Conservation (phyloP, 2,113 vertebrate species). For the Genyomyrus donnyi region DNA sequence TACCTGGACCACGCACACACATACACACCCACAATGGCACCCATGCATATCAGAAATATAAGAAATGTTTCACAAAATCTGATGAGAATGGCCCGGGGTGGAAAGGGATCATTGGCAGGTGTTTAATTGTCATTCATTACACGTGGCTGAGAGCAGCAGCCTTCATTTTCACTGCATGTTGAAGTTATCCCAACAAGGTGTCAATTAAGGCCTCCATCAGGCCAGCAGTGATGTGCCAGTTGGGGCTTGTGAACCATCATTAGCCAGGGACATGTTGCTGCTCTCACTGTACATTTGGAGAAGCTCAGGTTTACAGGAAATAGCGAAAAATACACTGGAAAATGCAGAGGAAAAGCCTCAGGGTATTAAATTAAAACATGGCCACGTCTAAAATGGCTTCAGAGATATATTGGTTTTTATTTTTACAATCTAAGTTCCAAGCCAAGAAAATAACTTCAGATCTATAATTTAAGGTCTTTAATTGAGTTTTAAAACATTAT, state of each 20-base stretch:
- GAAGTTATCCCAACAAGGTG: background rate
- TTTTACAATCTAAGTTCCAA: background rate
- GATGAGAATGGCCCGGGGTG: background rate
- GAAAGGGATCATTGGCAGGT: background rate
- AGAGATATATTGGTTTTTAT: background rate
- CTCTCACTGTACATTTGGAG: background rate
- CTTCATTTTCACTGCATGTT: background rate
- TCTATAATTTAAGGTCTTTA: constrained; percentile 1
- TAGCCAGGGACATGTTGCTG: background rate
- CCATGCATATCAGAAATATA: background rate
- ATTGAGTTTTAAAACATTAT: background rate
- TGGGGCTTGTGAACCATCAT: background rate
- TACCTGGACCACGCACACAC: background rate
- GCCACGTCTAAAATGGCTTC: background rate
- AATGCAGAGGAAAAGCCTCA: background rate
- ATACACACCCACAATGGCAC: background rate
- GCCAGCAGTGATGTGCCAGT: background rate
- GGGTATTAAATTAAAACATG: background rate
- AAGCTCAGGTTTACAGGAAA: background rate
- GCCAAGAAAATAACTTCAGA: background rate
- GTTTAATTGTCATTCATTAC: background rate
- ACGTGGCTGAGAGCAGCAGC: background rate
- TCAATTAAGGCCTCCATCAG: background rate
- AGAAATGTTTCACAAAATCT: background rate
- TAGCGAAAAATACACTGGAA: background rate